A percentile compares a stretch with the other conserved stretches of the same genome.
Evolutionary conservation across 2,113 vertebrate species (phyloP).

Genomic region (Ascaphus truei): DNA sequence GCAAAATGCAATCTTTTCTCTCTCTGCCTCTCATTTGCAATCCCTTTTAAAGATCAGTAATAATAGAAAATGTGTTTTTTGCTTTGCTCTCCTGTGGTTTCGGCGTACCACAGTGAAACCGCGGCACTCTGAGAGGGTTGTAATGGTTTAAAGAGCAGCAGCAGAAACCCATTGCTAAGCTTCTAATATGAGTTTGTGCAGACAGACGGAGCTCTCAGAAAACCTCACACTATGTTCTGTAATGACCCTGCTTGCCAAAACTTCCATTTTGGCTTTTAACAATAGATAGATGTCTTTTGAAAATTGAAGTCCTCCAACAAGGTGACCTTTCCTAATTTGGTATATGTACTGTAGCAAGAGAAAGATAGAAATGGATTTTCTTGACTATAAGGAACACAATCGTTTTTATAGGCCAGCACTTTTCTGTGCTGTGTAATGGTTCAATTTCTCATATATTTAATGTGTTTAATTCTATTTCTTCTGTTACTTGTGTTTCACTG

Average conservation of each 20-base stretch:
- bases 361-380: constrained; percentile 19
- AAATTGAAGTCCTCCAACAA: constrained; percentile 21
- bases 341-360: background rate
- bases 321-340: constrained; percentile 31
- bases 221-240: constrained; percentile 23
- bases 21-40: constrained; percentile 22
- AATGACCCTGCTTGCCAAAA: constrained; percentile 31
- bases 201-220: constrained; percentile 29
- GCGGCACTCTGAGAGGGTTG: constrained; percentile 24
- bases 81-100: constrained; percentile 31
- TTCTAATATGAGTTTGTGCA: constrained; percentile 23
- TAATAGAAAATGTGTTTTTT: constrained; percentile 25
- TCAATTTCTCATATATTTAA: background rate
- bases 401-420: no score
- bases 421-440: background rate
- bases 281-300: constrained; percentile 12
- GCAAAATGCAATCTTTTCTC: constrained; percentile 7
- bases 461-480: no score
- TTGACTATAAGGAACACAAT: background rate
- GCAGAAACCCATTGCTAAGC: constrained; percentile 11
- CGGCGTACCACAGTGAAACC: constrained; percentile 29
- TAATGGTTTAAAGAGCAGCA: constrained; percentile 36
- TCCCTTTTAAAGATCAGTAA: constrained; percentile 23
- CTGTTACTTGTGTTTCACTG: no score
- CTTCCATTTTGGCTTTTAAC: constrained; percentile 34